Evolutionary conservation across 2,113 vertebrate species (phyloP), one percentile per base, ranked within the genome.

Genomic region (Cheirogaleus medius): DNA sequence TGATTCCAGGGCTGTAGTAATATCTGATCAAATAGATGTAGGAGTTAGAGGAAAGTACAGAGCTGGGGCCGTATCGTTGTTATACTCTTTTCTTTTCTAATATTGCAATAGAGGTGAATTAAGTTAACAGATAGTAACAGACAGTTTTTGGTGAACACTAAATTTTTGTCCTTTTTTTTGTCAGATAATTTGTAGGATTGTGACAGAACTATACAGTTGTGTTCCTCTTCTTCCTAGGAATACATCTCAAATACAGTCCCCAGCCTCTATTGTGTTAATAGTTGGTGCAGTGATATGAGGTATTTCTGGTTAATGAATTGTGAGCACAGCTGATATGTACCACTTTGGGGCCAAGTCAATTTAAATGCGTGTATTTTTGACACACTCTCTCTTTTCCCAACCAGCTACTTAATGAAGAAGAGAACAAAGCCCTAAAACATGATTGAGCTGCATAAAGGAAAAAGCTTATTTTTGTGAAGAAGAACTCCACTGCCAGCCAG

Each of bases 221-320:
- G 1, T 17, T 84, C 2, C 9, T 87, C 27, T 42, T 83, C 20
- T 64, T 95, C 60, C n/a, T 42, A 3, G 27, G 3, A 68, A 81
- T 23, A 82, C 3, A 58, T 4, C 29, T 42, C 44, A 25, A 44
- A 47, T 47, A 44, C 10, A 15, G 34, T 78, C 52, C 8, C 8
- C 37, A 34, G 44, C 9, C 4, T 29, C 66, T 52, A 3, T 0
- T 66, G 3, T 9, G 6, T 54, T 54, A 20, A 54, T 54, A 13
- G 0, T 17, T 44, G 17, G 17, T 60, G 11, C 42, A 39, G 2
- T 21, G 37, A 1, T 34, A 1, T n/a, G 47, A 9, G 64, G 15
- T 37, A 66, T 96, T 85, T 85, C 27, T 88, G 44, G 68, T 11
- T 60, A 76, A 44, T 71, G 17, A 27, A 34, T 32, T 60, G 12